Percentiles rank a stretch among this genome's conserved stretches.
Evolutionary conservation across 2,888 invertebrate genomes (phyloP).

Genomic region (Lottia scabra): DNA sequence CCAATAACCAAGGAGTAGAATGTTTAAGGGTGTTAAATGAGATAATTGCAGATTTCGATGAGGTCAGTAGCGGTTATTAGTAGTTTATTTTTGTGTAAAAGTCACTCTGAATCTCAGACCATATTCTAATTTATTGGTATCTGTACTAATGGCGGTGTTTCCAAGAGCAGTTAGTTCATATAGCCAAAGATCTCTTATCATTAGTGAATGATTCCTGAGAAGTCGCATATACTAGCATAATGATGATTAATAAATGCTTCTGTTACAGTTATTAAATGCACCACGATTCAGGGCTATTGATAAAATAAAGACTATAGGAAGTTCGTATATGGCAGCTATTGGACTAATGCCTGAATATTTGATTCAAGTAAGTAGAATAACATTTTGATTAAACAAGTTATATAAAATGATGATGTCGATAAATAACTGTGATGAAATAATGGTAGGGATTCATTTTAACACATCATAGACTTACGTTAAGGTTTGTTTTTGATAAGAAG

Average conservation of each 20-base stretch:
- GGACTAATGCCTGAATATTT: slow-evolving; percentile 84
- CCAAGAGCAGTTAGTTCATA: no score
- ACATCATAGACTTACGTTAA: no score
- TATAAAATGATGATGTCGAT: no score
- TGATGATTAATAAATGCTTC: background rate
- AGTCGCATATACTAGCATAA: no score
- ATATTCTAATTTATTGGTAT: no score
- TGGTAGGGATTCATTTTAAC: no score
- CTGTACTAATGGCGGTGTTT: no score
- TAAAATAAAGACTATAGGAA: slow-evolving; percentile 93
- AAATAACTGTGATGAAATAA: no score
- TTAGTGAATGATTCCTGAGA: background rate
- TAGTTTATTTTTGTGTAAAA: no score
- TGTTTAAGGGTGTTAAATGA: slow-evolving; percentile 89
- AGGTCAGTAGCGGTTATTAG: slow-evolving; percentile 72
- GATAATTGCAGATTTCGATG: slow-evolving; percentile 94
- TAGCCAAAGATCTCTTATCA: background rate
- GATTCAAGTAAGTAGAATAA: slow-evolving; percentile 44
- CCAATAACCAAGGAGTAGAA: slow-evolving; percentile 91
- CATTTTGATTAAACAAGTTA: no score
- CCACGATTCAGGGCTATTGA: slow-evolving; percentile 88
- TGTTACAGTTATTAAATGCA: slow-evolving; percentile 80
- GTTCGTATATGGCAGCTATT: slow-evolving; percentile 93
- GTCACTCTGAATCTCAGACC: no score
- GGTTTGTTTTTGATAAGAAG: no score